Evolutionary conservation across 2,888 invertebrate species (phyloP).

Genomic region (Teleogryllus oceanicus): DNA sequence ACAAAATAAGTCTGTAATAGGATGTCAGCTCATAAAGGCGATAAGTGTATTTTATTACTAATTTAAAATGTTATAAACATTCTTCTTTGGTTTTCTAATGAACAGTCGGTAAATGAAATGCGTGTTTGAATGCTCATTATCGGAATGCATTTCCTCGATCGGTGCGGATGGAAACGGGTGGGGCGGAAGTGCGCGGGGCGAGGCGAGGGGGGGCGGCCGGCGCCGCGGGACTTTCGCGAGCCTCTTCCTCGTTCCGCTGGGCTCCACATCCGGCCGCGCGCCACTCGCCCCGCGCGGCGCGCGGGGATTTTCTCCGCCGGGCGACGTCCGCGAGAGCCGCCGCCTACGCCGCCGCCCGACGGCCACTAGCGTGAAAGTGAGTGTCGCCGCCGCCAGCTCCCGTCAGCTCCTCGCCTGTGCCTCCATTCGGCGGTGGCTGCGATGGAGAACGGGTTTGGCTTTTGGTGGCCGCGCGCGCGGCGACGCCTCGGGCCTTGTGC

Average conservation of each 20-base stretch:
- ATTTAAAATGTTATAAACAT: too few species aligned
- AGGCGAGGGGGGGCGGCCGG: neutral
- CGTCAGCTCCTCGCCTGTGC: neutral
- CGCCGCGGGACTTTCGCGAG: constrained; percentile 7
- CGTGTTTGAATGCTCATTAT: too few species aligned
- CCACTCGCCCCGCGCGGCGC: too few species aligned
- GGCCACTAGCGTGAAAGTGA: neutral
- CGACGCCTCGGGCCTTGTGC: too few species aligned
- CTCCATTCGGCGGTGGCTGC: neutral
- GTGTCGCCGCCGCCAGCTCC: neutral
- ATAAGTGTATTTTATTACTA: too few species aligned
- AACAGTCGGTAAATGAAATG: too few species aligned
- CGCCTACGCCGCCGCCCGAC: neutral
- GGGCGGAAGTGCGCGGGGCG: neutral
- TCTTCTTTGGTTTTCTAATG: too few species aligned
- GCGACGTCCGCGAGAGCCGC: neutral
- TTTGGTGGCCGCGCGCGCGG: neutral
- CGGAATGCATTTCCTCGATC: too few species aligned
- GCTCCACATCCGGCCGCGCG: neutral
- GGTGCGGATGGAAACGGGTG: neutral
- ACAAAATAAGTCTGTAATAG: too few species aligned
- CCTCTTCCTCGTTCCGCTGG: constrained; percentile 9
- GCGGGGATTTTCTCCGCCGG: neutral
- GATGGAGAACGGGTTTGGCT: neutral
- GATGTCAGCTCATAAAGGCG: too few species aligned